A percentile compares a stretch with the other conserved stretches of the same genome.
Conservation (phyloP, 2,113 vertebrate species). For the Scartelaos histophorus region DNA sequence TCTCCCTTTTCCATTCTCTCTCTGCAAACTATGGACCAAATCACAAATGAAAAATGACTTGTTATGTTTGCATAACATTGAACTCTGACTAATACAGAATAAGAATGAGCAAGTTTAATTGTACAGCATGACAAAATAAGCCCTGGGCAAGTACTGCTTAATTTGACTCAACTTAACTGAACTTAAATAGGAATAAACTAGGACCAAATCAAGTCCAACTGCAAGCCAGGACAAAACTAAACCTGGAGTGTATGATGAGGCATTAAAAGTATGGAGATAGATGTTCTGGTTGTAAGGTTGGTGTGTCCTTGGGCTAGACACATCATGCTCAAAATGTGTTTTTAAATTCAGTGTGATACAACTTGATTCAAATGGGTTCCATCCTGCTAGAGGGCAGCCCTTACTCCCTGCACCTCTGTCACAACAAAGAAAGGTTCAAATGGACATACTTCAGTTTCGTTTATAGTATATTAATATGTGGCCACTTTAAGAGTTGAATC, state of each 20-base stretch:
- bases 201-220: not conserved
- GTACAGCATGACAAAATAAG: not conserved
- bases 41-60: constrained; percentile 33
- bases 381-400: too few relatives aligned
- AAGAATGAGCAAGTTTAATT: not conserved
- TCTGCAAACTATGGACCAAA: constrained; percentile 31
- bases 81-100: not conserved
- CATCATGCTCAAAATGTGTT: too few relatives aligned
- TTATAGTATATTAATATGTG: too few relatives aligned
- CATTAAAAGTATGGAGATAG: too few relatives aligned
- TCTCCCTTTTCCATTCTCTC: not conserved
- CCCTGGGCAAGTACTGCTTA: not conserved
- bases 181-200: not conserved
- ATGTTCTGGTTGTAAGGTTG: too few relatives aligned
- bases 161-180: not conserved
- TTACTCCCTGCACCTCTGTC: too few relatives aligned
- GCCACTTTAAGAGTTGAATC: too few relatives aligned
- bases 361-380: too few relatives aligned
- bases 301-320: too few relatives aligned
- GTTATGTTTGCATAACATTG: not conserved
- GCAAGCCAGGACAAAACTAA: not conserved
- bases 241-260: not conserved
- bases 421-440: too few relatives aligned
- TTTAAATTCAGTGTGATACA: too few relatives aligned
- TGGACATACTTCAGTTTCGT: too few relatives aligned